These are phyloP conservation scores for Plotosus lineatus DNA, from an alignment of 2,113 vertebrate species.

Conservation along the genomic window DNA sequence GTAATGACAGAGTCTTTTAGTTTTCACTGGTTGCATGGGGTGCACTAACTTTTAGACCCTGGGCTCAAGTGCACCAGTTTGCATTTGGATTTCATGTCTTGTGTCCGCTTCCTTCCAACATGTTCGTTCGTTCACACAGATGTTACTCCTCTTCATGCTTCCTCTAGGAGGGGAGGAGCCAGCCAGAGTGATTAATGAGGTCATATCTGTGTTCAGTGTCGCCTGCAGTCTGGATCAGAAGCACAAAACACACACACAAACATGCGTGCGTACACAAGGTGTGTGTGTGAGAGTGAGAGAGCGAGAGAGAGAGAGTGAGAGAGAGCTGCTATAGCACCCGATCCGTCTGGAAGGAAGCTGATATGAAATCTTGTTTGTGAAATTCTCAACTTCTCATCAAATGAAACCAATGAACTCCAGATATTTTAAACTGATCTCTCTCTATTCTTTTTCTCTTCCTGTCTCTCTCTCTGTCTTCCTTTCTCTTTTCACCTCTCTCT, in stretches of 20 bases:
- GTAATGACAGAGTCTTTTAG: not conserved
- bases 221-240: conserved; percentile 6
- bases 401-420: conserved; percentile 27
- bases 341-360: conserved; percentile 50
- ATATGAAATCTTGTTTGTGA: conserved; percentile 54
- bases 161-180: conserved; percentile 6
- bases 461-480: not conserved
- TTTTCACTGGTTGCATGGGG: not conserved
- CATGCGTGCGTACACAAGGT: not conserved
- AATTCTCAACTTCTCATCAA: conserved; percentile 40
- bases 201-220: conserved; percentile 23
- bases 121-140: conserved; percentile 37
- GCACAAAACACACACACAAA: not conserved
- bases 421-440: conserved; percentile 40
- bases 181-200: conserved; percentile 52
- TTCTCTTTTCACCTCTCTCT: not conserved
- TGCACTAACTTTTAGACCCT: not conserved
- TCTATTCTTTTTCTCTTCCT: conserved; percentile 14
- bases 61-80: not conserved
- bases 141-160: conserved; percentile 30
- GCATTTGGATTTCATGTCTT: conserved; percentile 27
- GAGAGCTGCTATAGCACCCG: conserved; percentile 4
- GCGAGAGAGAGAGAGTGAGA: conserved; percentile 5
- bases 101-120: conserved; percentile 36
- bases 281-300: conserved; percentile 5